A percentile compares a stretch with the other conserved stretches of the same genome.
Conservation (phyloP, 2,888 invertebrate species). For the Bellardia bayeri region DNA sequence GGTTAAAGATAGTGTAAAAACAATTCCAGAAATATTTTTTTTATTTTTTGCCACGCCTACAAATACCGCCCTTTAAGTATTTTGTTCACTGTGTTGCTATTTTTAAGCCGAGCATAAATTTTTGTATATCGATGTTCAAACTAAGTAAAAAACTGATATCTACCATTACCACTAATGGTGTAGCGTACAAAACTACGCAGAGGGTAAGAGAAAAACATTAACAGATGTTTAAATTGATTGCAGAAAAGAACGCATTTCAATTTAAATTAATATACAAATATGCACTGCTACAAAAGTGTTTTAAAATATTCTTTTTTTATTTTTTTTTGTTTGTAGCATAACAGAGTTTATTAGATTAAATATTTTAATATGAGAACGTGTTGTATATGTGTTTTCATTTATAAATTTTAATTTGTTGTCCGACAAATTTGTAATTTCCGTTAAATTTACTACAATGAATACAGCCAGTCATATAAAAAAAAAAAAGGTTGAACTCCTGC, state of each 20-base stretch:
- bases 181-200: no score
- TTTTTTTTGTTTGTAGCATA: slow-evolving; percentile 23
- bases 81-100: no score
- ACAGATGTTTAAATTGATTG: slow-evolving; percentile 62
- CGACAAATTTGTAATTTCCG: slow-evolving; percentile 84
- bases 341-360: slow-evolving; percentile 62
- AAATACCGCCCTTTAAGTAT: no score
- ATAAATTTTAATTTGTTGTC: slow-evolving; percentile 78
- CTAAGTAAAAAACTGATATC: no score
- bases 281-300: not conserved
- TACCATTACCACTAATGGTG: no score
- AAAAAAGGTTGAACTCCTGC: not conserved
- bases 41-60: no score
- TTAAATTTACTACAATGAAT: slow-evolving; percentile 60
- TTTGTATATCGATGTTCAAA: no score
- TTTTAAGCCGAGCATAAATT: no score
- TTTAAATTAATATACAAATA: slow-evolving; percentile 39
- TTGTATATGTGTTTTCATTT: slow-evolving; percentile 28
- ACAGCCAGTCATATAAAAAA: slow-evolving; percentile 18
- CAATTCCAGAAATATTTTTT: no score
- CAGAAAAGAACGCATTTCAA: slow-evolving; percentile 22
- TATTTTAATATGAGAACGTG: not conserved
- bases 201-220: slow-evolving; percentile 9
- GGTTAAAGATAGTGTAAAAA: no score
- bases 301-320: not conserved